phyloP scores from a whole-genome alignment of 2,797 vertebrate genomes.

The Cynopterus sphinx region DNA sequence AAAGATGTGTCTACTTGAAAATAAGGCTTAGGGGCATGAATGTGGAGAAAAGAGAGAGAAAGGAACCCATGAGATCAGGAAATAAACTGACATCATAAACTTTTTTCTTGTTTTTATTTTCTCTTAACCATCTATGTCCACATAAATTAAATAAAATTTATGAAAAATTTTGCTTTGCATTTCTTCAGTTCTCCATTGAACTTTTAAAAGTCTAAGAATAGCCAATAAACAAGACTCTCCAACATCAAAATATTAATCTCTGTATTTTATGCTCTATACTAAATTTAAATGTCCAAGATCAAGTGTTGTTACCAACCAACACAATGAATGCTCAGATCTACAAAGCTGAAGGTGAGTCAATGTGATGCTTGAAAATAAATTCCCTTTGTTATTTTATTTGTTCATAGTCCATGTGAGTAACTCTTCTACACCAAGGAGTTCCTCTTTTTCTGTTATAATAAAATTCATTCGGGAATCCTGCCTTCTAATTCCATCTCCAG shows the following conservation, averaged over 20 bases:
- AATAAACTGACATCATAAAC: background rate
- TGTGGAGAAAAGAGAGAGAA: background rate
- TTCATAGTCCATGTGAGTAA: background rate
- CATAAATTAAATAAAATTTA: background rate
- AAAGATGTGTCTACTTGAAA: background rate
- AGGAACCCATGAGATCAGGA: background rate
- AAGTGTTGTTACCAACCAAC: conserved; percentile 41
- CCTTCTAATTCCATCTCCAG: background rate
- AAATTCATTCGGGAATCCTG: background rate
- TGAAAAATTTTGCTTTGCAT: conserved; percentile 13
- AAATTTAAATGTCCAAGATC: conserved; percentile 52
- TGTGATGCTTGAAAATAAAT: conserved; percentile 40
- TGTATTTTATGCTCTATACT: conserved; percentile 10
- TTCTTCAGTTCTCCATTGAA: conserved; percentile 25
- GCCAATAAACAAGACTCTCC: conserved; percentile 38
- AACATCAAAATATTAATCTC: conserved; percentile 55
- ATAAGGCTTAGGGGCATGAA: background rate
- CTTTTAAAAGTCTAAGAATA: conserved; percentile 37
- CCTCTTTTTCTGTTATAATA: background rate
- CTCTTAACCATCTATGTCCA: background rate
- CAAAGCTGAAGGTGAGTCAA: conserved; percentile 38
- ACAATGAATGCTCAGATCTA: conserved; percentile 9
- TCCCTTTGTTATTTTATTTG: conserved; percentile 30
- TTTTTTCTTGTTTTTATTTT: background rate
- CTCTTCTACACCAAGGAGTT: background rate